Evolutionary conservation across 1,140 invertebrate species (phyloP).

Genomic region (Uloborus diversus): DNA sequence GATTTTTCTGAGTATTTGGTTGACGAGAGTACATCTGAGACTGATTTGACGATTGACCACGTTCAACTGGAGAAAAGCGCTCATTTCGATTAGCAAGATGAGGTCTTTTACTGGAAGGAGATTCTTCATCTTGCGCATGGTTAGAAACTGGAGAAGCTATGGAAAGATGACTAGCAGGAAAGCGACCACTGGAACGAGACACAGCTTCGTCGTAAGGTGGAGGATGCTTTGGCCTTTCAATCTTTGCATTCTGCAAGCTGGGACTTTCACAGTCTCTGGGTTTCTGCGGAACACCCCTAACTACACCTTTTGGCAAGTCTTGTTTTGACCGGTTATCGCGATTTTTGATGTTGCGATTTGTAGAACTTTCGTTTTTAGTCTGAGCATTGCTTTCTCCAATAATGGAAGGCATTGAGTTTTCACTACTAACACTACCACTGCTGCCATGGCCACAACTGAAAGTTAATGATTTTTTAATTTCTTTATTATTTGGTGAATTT

Average conservation of each 20-base stretch:
- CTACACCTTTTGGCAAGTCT: conserved; percentile 55
- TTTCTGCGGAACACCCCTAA: conserved; percentile 44
- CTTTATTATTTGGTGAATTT: conserved; percentile 65
- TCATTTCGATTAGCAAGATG: conserved; percentile 39
- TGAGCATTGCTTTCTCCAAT: conserved; percentile 37
- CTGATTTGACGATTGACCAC: conserved; percentile 25
- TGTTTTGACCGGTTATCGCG: conserved; percentile 37
- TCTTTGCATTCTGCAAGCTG: background rate
- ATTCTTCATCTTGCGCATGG: conserved; percentile 85
- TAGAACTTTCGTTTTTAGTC: conserved; percentile 25
- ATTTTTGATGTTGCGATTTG: conserved; percentile 36
- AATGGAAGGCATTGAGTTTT: conserved; percentile 29
- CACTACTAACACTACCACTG: conserved; percentile 42
- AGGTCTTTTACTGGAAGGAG: conserved; percentile 68
- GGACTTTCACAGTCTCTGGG: conserved; percentile 42
- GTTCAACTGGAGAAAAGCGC: conserved; percentile 13
- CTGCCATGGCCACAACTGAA: conserved; percentile 70
- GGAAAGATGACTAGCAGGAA: conserved; percentile 51
- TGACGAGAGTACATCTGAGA: conserved; percentile 20
- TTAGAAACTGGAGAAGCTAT: conserved; percentile 24
- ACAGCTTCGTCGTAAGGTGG: conserved; percentile 58
- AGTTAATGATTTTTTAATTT: conserved; percentile 72
- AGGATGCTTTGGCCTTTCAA: conserved; percentile 58
- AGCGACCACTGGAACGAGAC: conserved; percentile 51
- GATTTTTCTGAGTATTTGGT: conserved; percentile 38